Percentiles rank a stretch among this genome's conserved stretches.
Evolutionary conservation across 2,797 vertebrate genomes (phyloP).

Genomic region (Bovichtus diacanthus): DNA sequence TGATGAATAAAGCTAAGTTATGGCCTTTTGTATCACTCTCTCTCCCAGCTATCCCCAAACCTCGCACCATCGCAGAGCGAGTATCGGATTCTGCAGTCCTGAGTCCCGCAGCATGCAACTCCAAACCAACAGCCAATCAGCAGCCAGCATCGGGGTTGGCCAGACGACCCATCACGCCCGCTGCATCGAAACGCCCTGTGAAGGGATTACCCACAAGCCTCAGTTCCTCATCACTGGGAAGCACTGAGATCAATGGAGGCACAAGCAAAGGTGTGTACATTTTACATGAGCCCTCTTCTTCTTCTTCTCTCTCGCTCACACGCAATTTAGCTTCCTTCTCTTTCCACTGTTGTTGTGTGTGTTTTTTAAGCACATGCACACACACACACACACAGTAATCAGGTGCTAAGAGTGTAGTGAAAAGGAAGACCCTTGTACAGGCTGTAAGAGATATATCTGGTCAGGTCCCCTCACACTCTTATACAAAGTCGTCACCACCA

Average conservation of each 20-base stretch:
- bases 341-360: background rate
- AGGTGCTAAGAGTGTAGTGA: background rate
- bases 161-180: constrained; percentile 25
- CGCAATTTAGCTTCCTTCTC: background rate
- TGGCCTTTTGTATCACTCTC: background rate
- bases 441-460: too few species aligned
- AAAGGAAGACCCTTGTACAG: constrained; percentile 44
- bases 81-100: background rate
- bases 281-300: background rate
- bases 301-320: background rate
- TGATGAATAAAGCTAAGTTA: background rate
- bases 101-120: constrained; percentile 39
- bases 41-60: constrained; percentile 76
- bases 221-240: constrained; percentile 83
- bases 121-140: constrained; percentile 66
- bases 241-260: constrained; percentile 76
- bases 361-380: background rate
- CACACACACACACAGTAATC: background rate
- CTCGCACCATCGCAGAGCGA: constrained; percentile 56
- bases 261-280: constrained; percentile 71
- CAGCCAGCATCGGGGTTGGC: constrained; percentile 7
- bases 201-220: constrained; percentile 81
- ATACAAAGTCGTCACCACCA: background rate
- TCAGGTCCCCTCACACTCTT: background rate
- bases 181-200: constrained; percentile 85